Evolutionary conservation across 2,113 vertebrate species (phyloP), one percentile per base, ranked within the genome.

Genomic region (Daphoenositta chrysoptera): DNA sequence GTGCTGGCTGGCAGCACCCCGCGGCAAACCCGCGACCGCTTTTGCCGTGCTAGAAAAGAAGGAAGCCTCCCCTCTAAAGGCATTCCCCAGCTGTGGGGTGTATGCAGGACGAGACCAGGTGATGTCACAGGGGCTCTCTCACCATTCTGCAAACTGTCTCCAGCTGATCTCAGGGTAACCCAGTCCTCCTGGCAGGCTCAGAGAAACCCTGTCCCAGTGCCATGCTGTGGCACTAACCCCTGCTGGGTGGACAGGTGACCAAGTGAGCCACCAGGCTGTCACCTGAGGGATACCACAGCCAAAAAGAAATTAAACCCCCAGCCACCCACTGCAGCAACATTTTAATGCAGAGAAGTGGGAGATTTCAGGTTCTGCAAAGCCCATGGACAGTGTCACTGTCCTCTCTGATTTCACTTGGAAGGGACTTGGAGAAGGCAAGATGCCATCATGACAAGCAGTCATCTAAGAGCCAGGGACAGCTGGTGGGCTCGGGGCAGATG

Each of bases 41-140:
- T 51, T 14, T 15, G 24, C 45, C 0, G 0, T 4, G 5, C 15
- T 0, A 0, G n/a, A 12, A 57, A 47, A 71, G 65, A 27, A 28
- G 57, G 39, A 84, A 90, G 50, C 4, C 19, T 22, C 14, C 19
- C 9, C 7, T 3, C 15, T 8, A 10, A 57, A 45, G 20, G 27
- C 18, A 33, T 66, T 68, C 61, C 40, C 64, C 66, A 56, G 16
- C 23, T 15, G 27, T 42, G 40, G 22, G 5, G 9, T 27, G 26
- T 45, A 58, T 61, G 35, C 26, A 6, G 30, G 39, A 28, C 0
- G 1, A 83, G 44, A 45, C 13, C 2, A 3, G 45, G 35, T 1
- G 5, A 26, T 72, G 54, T 31, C 1, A 2, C 35, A 48, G 27
- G 37, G 65, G 42, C 28, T 65, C 45, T 47, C 65, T 50, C 69